phyloP scores from a whole-genome alignment of 2,797 vertebrate species.

The Helostoma temminkii region DNA sequence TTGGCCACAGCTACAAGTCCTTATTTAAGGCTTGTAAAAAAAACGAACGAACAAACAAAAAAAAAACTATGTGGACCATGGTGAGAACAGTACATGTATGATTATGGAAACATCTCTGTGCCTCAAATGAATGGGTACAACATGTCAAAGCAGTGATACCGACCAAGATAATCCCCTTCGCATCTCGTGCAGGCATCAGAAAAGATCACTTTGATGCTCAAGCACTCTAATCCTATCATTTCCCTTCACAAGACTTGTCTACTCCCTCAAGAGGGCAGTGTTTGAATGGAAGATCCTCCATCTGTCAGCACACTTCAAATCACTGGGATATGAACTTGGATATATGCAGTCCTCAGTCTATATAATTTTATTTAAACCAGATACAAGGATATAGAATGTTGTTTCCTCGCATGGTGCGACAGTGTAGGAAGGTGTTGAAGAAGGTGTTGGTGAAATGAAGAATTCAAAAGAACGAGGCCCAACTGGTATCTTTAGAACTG shows the following conservation, averaged over 20 bases:
- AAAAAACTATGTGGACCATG: constrained; percentile 39
- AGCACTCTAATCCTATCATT: constrained; percentile 8
- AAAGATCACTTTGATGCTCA: constrained; percentile 22
- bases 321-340: constrained; percentile 28
- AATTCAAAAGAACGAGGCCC: not conserved
- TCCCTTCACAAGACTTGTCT: constrained; percentile 39
- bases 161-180: not conserved
- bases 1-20: constrained; percentile 29
- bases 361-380: constrained; percentile 55
- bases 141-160: constrained; percentile 9
- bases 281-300: constrained; percentile 76
- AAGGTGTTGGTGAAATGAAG: not conserved
- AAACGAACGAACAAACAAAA: no score
- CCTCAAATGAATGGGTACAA: constrained; percentile 43
- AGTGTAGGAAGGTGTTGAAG: not conserved
- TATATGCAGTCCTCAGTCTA: constrained; percentile 16
- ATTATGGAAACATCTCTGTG: constrained; percentile 41
- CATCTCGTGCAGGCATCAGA: not conserved
- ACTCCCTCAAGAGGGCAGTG: constrained; percentile 86
- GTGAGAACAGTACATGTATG: constrained; percentile 18
- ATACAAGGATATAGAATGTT: constrained; percentile 15
- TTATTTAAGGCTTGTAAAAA: constrained; percentile 51
- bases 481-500: not conserved
- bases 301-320: constrained; percentile 68
- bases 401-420: constrained; percentile 1